These are phyloP conservation scores for Steatornis caripensis DNA, from an alignment of 2,113 vertebrate species.

Conservation along the genomic window DNA sequence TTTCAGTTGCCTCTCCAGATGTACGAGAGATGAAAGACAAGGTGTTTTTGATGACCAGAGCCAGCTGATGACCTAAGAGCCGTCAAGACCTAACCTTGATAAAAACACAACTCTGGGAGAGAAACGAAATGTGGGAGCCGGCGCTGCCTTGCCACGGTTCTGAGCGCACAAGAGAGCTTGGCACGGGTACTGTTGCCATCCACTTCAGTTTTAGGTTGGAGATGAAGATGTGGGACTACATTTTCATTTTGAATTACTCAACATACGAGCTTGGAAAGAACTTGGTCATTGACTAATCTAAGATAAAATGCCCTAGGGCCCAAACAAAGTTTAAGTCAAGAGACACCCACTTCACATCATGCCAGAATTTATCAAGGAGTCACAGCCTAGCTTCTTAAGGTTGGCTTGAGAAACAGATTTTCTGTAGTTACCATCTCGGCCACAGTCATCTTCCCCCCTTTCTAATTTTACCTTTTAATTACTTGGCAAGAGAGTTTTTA, in stretches of 20 bases:
- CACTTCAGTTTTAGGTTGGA: neutral
- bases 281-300: neutral
- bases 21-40: constrained; percentile 16
- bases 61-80: neutral
- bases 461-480: neutral
- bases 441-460: neutral
- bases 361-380: neutral
- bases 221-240: neutral
- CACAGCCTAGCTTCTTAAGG: neutral
- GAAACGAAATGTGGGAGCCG: accelerated
- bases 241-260: neutral
- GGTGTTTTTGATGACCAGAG: neutral
- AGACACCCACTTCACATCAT: neutral
- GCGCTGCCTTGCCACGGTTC: neutral
- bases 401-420: neutral
- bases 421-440: neutral
- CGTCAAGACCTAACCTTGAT: neutral
- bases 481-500: neutral
- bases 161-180: neutral
- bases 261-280: neutral
- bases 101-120: neutral
- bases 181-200: neutral
- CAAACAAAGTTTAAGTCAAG: neutral
- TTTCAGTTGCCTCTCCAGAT: constrained; percentile 3
- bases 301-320: neutral